phyloP scores from a whole-genome alignment of 2,797 vertebrate genomes.

The Chrysolophus pictus region DNA sequence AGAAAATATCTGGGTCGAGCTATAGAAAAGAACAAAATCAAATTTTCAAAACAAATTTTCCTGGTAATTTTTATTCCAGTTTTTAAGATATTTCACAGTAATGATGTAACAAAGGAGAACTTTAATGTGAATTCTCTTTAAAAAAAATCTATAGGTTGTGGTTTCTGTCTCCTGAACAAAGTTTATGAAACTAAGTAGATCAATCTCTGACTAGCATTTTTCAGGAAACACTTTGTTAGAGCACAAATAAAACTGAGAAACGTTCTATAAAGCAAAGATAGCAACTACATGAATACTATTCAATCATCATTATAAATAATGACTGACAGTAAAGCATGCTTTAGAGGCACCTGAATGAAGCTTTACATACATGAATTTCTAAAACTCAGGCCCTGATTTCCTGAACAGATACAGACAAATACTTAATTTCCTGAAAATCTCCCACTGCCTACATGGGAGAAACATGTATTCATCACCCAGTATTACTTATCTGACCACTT shows the following conservation, averaged over 20 bases:
- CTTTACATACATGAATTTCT: neutral
- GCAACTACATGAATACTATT: neutral
- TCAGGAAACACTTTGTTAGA: neutral
- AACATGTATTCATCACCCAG: neutral
- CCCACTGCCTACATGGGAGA: neutral
- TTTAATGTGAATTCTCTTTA: neutral
- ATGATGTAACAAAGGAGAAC: neutral
- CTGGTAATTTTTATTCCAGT: rapidly evolving
- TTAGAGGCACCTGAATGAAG: neutral
- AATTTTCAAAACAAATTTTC: neutral
- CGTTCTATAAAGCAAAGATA: neutral
- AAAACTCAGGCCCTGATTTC: neutral
- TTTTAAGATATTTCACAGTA: neutral
- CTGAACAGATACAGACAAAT: neutral
- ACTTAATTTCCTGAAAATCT: neutral
- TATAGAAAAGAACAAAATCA: neutral
- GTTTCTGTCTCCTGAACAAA: neutral
- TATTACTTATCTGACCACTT: neutral
- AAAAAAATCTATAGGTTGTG: neutral
- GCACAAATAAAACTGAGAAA: neutral
- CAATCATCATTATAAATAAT: neutral
- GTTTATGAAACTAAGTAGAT: neutral
- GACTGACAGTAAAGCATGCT: neutral
- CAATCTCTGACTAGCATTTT: neutral
- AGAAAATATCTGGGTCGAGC: neutral